phyloP scores from a whole-genome alignment of 2,797 vertebrate genomes.

The Oreortyx pictus region DNA sequence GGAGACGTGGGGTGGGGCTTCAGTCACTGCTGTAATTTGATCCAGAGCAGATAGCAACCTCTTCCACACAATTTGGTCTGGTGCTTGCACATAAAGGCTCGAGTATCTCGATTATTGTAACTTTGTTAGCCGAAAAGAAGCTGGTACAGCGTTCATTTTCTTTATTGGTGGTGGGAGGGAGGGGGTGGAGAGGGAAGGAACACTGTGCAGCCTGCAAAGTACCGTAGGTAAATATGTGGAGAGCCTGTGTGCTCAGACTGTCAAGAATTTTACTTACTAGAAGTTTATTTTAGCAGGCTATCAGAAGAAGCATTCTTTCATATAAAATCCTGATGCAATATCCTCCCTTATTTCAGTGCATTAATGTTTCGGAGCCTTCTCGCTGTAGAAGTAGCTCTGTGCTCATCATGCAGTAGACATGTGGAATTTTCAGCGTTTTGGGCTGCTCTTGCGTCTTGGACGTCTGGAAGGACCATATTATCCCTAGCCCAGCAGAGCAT shows the following conservation, averaged over 20 bases:
- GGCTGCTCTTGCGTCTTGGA: slow-evolving; percentile 24
- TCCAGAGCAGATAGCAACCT: slow-evolving; percentile 93
- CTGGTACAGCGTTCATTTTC: slow-evolving; percentile 72
- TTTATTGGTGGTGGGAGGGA: slow-evolving; percentile 59
- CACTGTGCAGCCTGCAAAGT: slow-evolving; percentile 41
- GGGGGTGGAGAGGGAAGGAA: slow-evolving; percentile 37
- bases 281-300: slow-evolving; percentile 75
- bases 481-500: not conserved
- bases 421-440: slow-evolving; percentile 31
- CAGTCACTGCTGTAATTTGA: slow-evolving; percentile 92
- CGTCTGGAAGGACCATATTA: slow-evolving; percentile 46
- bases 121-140: slow-evolving; percentile 78
- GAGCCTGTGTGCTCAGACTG: slow-evolving; percentile 38
- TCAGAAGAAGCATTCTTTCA: slow-evolving; percentile 62
- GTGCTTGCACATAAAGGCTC: slow-evolving; percentile 80
- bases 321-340: slow-evolving; percentile 50
- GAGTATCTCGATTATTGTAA: slow-evolving; percentile 81
- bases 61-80: slow-evolving; percentile 86
- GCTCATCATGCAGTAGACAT: not conserved
- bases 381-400: slow-evolving; percentile 25
- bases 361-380: not conserved
- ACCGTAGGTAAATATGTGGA: slow-evolving; percentile 66
- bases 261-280: slow-evolving; percentile 68
- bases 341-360: slow-evolving; percentile 2
- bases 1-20: slow-evolving; percentile 92